A percentile compares a stretch with the other conserved stretches of the same genome.
phyloP scores from a whole-genome alignment of 2,888 invertebrate genomes.

The Lacanobia wlatinum region DNA sequence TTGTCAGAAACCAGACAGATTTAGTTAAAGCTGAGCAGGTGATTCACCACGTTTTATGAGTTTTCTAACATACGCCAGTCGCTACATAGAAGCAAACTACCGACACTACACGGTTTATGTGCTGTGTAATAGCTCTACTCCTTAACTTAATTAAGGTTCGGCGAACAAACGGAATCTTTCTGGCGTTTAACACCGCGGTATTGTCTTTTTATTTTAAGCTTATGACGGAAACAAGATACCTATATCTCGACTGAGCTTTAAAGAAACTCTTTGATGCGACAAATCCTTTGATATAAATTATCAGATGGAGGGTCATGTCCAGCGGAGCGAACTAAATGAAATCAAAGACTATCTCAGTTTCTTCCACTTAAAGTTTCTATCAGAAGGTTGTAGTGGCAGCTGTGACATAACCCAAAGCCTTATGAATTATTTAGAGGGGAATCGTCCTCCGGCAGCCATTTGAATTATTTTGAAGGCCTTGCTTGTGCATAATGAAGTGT shows the following conservation, averaged over 20 bases:
- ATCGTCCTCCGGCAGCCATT: constrained; percentile 82
- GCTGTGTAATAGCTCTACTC: constrained; percentile 60
- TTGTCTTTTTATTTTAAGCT: constrained; percentile 42
- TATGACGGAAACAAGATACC: constrained; percentile 28
- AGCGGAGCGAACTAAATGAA: constrained; percentile 75
- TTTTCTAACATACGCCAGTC: constrained; percentile 64
- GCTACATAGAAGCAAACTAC: constrained; percentile 66
- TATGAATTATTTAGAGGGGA: constrained; percentile 86
- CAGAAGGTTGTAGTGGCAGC: constrained; percentile 73
- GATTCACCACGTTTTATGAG: constrained; percentile 68
- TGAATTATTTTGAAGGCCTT: constrained; percentile 86
- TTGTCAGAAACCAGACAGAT: constrained; percentile 40
- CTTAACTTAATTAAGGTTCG: constrained; percentile 70
- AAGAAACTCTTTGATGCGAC: constrained; percentile 62
- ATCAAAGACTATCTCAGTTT: constrained; percentile 76
- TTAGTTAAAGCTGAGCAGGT: constrained; percentile 67
- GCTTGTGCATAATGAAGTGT: constrained; percentile 82
- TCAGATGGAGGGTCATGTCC: constrained; percentile 69
- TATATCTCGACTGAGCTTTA: constrained; percentile 27
- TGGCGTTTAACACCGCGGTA: constrained; percentile 30
- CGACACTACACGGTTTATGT: constrained; percentile 71
- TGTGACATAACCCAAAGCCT: constrained; percentile 80
- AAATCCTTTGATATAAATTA: constrained; percentile 75
- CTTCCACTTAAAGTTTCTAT: constrained; percentile 67
- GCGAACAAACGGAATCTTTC: constrained; percentile 49